Percentiles rank a stretch among this genome's conserved stretches.
phyloP scores from a whole-genome alignment of 2,113 vertebrate species.

The Ophthalmolycus amberensis region DNA sequence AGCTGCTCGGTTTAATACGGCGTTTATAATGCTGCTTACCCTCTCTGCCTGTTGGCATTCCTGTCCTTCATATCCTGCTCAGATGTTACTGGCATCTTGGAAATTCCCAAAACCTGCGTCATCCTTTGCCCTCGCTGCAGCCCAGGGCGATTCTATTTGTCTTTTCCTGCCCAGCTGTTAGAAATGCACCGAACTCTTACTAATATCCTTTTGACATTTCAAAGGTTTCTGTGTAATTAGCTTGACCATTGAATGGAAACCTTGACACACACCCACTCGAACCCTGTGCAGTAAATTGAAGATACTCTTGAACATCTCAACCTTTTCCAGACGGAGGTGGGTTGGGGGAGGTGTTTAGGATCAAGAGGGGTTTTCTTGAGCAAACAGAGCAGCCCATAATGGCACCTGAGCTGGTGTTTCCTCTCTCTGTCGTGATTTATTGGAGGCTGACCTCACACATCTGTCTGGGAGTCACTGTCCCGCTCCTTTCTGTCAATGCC shows the following conservation, averaged over 20 bases:
- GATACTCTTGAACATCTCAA: conserved; percentile 39
- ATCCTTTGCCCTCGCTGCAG: neutral
- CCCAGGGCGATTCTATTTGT: neutral
- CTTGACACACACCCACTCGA: conserved; percentile 2
- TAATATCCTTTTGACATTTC: conserved; percentile 16
- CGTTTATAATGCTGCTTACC: conserved; percentile 15
- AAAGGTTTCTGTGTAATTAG: conserved; percentile 7
- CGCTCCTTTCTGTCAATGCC: conserved; percentile 17
- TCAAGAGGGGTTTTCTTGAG: conserved; percentile 43
- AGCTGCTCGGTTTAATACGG: conserved; percentile 10
- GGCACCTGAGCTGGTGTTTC: conserved; percentile 25
- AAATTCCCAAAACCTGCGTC: conserved; percentile 20
- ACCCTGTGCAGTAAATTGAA: conserved; percentile 29
- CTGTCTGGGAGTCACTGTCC: conserved; percentile 50
- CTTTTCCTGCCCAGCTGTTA: neutral
- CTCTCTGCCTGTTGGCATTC: conserved; percentile 7
- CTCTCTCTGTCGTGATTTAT: conserved; percentile 57
- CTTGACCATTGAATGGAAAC: conserved; percentile 18
- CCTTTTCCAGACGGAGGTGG: conserved; percentile 47
- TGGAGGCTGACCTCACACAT: conserved; percentile 59
- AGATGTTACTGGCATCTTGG: conserved; percentile 20
- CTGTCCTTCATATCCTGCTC: conserved; percentile 10
- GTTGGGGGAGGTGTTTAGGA: conserved; percentile 29
- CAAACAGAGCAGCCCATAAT: conserved; percentile 55
- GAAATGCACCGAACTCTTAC: neutral